Conservation (phyloP, 1,140 invertebrate species). For the Zaprionus nigranus region DNA sequence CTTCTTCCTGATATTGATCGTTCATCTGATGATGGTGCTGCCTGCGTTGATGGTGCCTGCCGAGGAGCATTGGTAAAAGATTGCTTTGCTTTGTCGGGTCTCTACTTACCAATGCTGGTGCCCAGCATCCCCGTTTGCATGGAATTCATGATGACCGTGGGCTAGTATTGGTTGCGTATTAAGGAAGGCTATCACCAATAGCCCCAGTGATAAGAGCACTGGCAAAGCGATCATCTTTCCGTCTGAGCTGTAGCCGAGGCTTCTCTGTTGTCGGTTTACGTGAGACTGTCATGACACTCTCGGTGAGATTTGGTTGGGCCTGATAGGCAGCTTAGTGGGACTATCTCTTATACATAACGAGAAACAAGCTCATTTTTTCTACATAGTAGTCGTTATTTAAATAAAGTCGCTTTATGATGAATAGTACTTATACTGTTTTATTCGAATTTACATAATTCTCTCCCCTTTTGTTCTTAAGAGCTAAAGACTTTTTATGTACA, state of each 20-base stretch:
- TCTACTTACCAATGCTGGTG: conserved; percentile 20
- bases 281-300: conserved; percentile 53
- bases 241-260: neutral
- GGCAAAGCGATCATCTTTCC: conserved; percentile 41
- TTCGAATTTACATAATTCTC: too few species aligned
- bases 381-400: neutral
- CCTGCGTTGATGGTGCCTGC: neutral
- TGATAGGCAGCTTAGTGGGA: conserved; percentile 12
- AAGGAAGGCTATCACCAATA: conserved; percentile 46
- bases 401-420: too few species aligned
- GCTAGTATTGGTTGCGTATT: conserved; percentile 46
- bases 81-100: neutral
- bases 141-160: conserved; percentile 35
- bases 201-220: conserved; percentile 50
- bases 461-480: too few species aligned
- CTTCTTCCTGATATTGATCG: neutral
- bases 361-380: neutral
- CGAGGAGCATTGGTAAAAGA: neutral
- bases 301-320: neutral
- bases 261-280: conserved; percentile 26
- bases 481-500: too few species aligned
- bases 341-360: conserved; percentile 19
- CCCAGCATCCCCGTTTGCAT: conserved; percentile 20
- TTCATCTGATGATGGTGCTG: neutral
- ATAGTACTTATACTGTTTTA: too few species aligned